Base-by-base conservation (phyloP, 2,888 invertebrate species). In the Branchellion lobata region DNA sequence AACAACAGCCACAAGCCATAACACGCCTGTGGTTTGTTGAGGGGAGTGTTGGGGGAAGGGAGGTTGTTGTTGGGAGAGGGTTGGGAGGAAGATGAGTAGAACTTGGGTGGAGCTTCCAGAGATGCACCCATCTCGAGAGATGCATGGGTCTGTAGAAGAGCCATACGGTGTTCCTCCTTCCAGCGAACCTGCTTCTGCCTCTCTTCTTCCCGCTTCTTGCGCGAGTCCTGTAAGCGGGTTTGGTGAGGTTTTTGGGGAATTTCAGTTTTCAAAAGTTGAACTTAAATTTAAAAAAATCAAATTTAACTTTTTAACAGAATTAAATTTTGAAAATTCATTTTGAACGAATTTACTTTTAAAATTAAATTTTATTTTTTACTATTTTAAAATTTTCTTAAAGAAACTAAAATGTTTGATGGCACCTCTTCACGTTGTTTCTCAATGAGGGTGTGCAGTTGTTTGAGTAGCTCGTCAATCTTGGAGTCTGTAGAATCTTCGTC, bases 401-500 rank as follows among this genome's bases (percentile, higher is more conserved):
- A n/a, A n/a, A n/a, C n/a, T n/a, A n/a, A n/a, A n/a, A n/a, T n/a
- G n/a, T n/a, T n/a, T n/a, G n/a, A n/a, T n/a, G n/a, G n/a, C 27
- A 83, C 83, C 82, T 83, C 83, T 79, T 83, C 83, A 71, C 80
- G 79, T 79, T 83, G 83, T 76, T 81, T 80, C 75, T 82, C 82
- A 3, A 83, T 83, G 33, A 83, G 79, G 24, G 79, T 77, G 79
- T 82, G 82, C n/a, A 83, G 82, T 69, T 81, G 82, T 5, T 78
- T 69, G 34, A 83, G 80, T 47, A 83, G 82, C 71, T 83, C 83
- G 53, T 83, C 83, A 31, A 83, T 83, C 78, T 83, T 83, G 33
- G 81, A 81, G 69, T 83, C 83, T 24, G 83, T 83, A 5, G 81
- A 81, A 69, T 83, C 83, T 76, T 87, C 87, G 40, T 87, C 87